Evolutionary conservation across 2,888 invertebrate genomes (phyloP).

Genomic region (Panzeria rudis): DNA sequence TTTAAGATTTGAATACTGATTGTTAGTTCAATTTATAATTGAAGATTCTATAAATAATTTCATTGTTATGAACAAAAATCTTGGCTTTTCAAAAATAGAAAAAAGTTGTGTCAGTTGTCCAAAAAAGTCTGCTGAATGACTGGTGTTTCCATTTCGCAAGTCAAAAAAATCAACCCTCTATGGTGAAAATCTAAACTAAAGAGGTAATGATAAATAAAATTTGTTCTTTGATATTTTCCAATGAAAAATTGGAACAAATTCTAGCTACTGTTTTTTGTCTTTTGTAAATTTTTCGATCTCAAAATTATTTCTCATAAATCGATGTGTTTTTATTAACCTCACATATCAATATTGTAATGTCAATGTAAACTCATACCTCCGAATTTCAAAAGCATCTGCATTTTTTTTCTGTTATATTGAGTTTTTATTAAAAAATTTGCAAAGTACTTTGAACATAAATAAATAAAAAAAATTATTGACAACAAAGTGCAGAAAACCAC

Average conservation of each 20-base stretch:
- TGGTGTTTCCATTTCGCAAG: too few species aligned
- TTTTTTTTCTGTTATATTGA: background rate
- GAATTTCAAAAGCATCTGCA: background rate
- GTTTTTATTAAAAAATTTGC: conserved; percentile 2
- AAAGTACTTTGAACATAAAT: conserved; percentile 19
- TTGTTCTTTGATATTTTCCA: background rate
- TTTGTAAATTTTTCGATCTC: background rate
- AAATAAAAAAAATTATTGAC: background rate
- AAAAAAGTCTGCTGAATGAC: too few species aligned
- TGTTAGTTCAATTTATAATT: too few species aligned
- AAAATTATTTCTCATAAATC: background rate
- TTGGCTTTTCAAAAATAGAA: too few species aligned
- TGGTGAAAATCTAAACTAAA: too few species aligned
- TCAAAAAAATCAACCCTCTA: too few species aligned
- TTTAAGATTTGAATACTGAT: too few species aligned
- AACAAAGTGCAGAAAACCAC: conserved; percentile 42
- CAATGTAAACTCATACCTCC: background rate
- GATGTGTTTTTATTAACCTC: background rate
- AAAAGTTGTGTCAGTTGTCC: too few species aligned
- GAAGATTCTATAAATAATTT: too few species aligned
- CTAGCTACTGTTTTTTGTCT: background rate
- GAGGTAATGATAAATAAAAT: too few species aligned
- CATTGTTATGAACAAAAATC: too few species aligned
- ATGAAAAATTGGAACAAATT: background rate
- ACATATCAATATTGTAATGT: conserved; percentile 10